Base-by-base conservation (phyloP, 37 sponge, comb jelly and placozoan genomes). In the Cliona cf. orientalis region DNA sequence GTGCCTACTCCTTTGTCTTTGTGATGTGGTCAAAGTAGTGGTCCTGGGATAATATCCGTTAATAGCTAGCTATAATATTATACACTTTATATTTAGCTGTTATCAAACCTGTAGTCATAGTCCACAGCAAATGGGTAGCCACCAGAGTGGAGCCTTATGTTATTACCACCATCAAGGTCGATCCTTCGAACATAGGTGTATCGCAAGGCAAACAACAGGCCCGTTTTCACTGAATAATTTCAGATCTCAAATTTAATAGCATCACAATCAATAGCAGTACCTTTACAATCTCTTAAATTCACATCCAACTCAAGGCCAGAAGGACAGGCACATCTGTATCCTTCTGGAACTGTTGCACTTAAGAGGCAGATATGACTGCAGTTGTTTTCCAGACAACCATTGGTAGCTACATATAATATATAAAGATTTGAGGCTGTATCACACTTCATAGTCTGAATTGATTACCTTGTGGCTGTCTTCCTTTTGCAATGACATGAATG, bases 331-430 rank as follows among this genome's bases (percentile, higher is more conserved):
- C 91, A 91, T 5, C 70, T 46, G 80, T 80, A 76, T 11, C 69
- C 60, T 9, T 3, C 46, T 0, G 0, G 40, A 23, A 36, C 39
- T 14, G 59, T 5, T 32, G 72, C 59, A 7, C 76, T 59, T 2
- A 66, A 22, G 6, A 92, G 58, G 35, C 93, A 92, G 0, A 92
- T 22, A 58, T 88, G 93, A 80, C 85, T 89, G 56, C 89, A 92
- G 23, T 56, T 57, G 36, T 83, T 79, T 11, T 7, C 57, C 53
- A 19, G 14, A 41, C 33, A 76, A 58, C 64, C 66, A 11, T 28
- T 9, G n/a, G 40, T 86, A 89, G 71, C 33, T n/a, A 35, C 19
- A 33, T 7, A 31, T 34, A 56, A 56, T 7, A 19, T 46, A 5
- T 9, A 9, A 45, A 61, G n/a, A 11, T 11, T 61, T n/a, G n/a